Conservation (phyloP, 1,140 invertebrate genomes). For the Uloborus diversus region DNA sequence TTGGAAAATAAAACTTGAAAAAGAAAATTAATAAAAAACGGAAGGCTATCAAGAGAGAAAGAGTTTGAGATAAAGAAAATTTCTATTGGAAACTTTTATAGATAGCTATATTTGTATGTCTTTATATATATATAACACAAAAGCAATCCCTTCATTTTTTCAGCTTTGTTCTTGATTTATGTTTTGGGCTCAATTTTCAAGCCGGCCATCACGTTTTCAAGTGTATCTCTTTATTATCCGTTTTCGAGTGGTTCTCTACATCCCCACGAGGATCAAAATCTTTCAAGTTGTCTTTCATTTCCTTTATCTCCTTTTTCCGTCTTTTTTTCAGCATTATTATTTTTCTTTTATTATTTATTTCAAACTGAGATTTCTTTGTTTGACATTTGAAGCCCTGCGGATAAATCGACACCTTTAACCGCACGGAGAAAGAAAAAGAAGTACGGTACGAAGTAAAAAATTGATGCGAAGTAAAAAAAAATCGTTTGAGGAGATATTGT, state of each 20-base stretch:
- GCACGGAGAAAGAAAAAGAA: conserved; percentile 13
- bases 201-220: conserved; percentile 48
- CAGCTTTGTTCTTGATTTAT: conserved; percentile 52
- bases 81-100: conserved; percentile 50
- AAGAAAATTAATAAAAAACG: conserved; percentile 52
- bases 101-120: conserved; percentile 45
- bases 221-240: conserved; percentile 54
- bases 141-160: conserved; percentile 49
- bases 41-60: conserved; percentile 37
- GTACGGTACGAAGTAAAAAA: conserved; percentile 48
- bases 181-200: conserved; percentile 50
- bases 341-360: conserved; percentile 45
- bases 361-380: conserved; percentile 55
- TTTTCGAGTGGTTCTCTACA: conserved; percentile 45
- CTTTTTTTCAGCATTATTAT: not conserved
- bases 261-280: conserved; percentile 53
- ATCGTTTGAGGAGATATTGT: not conserved
- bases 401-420: conserved; percentile 56
- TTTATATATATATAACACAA: conserved; percentile 24
- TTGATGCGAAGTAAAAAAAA: conserved; percentile 9
- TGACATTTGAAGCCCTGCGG: conserved; percentile 51
- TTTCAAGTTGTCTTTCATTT: conserved; percentile 57
- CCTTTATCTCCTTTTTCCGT: conserved; percentile 34
- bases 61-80: conserved; percentile 42
- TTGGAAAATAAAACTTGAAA: conserved; percentile 54